A percentile compares a stretch with the other conserved stretches of the same genome.
Evolutionary conservation across 2,113 vertebrate species (phyloP).

Genomic region (Callocephalon fimbriatum): DNA sequence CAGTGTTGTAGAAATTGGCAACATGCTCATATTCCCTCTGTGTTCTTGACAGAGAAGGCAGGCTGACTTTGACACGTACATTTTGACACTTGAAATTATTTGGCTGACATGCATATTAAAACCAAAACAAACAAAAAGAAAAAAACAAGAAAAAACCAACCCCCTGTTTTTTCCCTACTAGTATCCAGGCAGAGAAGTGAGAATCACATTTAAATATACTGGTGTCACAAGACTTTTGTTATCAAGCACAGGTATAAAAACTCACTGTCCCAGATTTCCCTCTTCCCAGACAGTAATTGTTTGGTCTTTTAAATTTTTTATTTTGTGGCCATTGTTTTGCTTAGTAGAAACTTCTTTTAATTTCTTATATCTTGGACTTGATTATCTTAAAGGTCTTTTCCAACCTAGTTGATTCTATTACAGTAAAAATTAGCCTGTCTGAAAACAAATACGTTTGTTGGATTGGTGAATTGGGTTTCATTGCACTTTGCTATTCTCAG

Average conservation of each 20-base stretch:
- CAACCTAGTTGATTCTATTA: neutral
- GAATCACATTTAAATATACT: neutral
- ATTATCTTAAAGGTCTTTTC: neutral
- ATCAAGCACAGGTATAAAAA: neutral
- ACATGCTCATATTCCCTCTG: neutral
- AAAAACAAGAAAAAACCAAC: accelerated
- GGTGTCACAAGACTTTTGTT: neutral
- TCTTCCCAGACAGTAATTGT: neutral
- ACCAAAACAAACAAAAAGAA: neutral
- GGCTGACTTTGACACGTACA: neutral
- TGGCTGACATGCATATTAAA: neutral
- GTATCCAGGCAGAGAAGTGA: neutral
- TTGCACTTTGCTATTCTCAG: neutral
- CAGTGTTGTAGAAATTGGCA: neutral
- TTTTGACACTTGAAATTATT: neutral
- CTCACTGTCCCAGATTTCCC: neutral
- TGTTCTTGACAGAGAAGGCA: neutral
- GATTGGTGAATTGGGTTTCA: neutral
- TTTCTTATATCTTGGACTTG: neutral
- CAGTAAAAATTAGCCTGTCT: neutral
- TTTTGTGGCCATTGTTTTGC: neutral
- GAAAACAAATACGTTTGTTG: neutral
- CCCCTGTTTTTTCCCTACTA: neutral
- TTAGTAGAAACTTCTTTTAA: neutral
- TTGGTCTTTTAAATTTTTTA: neutral